Conservation (phyloP, 2,113 vertebrate species). For the Delphinapterus leucas region DNA sequence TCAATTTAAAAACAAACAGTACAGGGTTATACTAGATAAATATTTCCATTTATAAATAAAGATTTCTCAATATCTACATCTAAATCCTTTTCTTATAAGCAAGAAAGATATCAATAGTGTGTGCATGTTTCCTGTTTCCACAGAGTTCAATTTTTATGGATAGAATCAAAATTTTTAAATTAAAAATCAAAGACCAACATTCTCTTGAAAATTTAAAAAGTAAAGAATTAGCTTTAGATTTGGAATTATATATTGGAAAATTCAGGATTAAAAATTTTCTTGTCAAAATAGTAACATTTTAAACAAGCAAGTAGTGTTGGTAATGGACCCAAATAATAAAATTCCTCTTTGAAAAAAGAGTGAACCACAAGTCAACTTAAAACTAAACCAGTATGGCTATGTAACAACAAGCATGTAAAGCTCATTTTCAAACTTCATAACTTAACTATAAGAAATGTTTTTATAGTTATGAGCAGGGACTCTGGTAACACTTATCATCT, state of each 20-base stretch:
- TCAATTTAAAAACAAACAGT: slow-evolving; percentile 15
- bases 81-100: background rate
- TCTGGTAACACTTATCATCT: slow-evolving; percentile 21
- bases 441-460: background rate
- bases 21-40: background rate
- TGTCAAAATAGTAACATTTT: background rate
- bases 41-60: background rate
- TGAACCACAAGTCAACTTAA: background rate
- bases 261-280: slow-evolving; percentile 11
- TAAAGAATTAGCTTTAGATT: slow-evolving; percentile 34
- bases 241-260: slow-evolving; percentile 26
- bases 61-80: background rate
- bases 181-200: slow-evolving; percentile 5
- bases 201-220: background rate
- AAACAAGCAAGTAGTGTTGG: background rate
- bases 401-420: background rate
- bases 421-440: background rate
- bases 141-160: background rate
- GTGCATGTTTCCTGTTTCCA: background rate
- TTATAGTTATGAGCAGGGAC: slow-evolving; percentile 18
- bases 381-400: background rate
- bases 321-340: background rate
- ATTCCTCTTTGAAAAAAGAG: slow-evolving; percentile 24
- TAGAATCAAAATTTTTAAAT: background rate
- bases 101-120: background rate